Percentiles rank a stretch among this genome's conserved stretches.
phyloP scores from a whole-genome alignment of 1,140 invertebrate genomes.

The Drosophila mayri region DNA sequence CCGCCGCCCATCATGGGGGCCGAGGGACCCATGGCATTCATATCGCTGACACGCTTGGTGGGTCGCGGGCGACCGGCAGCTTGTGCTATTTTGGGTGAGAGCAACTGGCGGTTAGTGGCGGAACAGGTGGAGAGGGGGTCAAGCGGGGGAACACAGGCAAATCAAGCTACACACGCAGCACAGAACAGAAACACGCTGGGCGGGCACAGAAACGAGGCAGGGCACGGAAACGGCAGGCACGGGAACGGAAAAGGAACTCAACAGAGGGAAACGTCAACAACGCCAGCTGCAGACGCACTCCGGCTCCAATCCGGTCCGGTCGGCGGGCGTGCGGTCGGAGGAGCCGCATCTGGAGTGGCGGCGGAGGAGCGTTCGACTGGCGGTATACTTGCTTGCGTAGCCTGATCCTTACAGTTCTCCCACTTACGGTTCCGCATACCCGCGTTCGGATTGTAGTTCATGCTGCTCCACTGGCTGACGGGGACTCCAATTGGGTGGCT shows the following conservation, averaged over 20 bases:
- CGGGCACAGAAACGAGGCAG: conserved; percentile 5
- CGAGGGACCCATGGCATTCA: conserved; percentile 87
- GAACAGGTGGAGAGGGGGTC: background rate
- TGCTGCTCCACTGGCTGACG: background rate
- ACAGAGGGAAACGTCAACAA: conserved; percentile 28
- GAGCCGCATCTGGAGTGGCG: conserved; percentile 14
- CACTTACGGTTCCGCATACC: conserved; percentile 85
- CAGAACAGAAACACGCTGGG: conserved; percentile 34
- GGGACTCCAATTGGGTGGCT: conserved; percentile 14
- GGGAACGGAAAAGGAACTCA: conserved; percentile 13
- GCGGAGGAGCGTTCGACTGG: conserved; percentile 21
- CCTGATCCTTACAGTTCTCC: conserved; percentile 84
- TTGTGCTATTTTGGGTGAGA: conserved; percentile 64
- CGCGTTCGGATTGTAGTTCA: conserved; percentile 86
- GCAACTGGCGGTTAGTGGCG: conserved; percentile 7
- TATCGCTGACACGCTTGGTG: conserved; percentile 88
- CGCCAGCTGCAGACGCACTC: conserved; percentile 14
- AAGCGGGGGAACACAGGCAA: conserved; percentile 42
- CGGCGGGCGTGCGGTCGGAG: too few relatives aligned
- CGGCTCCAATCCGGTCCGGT: conserved; percentile 16
- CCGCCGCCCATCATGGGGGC: conserved; percentile 67
- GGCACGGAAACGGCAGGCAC: conserved; percentile 7
- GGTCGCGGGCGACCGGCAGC: conserved; percentile 85
- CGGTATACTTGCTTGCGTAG: conserved; percentile 75
- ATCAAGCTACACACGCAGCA: conserved; percentile 67